phyloP scores from a whole-genome alignment of 1,140 invertebrate species.

The Aphelenchoides besseyi region DNA sequence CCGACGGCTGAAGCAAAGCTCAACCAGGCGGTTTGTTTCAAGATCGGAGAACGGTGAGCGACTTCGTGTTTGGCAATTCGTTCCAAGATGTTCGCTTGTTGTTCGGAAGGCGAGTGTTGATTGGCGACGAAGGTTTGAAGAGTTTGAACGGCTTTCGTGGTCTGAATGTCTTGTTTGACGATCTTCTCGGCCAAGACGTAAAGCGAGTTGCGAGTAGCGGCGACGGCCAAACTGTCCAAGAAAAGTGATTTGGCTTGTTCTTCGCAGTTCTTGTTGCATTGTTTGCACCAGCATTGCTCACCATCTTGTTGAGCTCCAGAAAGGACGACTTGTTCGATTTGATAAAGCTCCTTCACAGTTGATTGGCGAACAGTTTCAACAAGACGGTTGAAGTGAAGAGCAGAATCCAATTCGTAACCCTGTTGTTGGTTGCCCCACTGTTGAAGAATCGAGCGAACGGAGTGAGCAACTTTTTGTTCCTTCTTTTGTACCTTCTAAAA shows the following conservation, averaged over 20 bases:
- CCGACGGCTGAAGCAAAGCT: conserved; percentile 38
- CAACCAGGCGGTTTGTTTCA: conserved; percentile 42
- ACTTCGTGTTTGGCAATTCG: conserved; percentile 34
- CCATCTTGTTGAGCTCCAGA: not conserved
- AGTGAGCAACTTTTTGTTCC: conserved; percentile 35
- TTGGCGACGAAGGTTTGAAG: conserved; percentile 21
- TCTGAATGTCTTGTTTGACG: conserved; percentile 18
- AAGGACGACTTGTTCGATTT: conserved; percentile 27
- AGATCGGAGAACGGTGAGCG: conserved; percentile 7
- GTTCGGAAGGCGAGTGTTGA: conserved; percentile 42
- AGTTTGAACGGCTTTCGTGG: conserved; percentile 30
- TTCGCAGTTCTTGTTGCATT: conserved; percentile 19
- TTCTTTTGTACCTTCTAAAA: not conserved
- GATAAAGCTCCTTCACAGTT: conserved; percentile 32
- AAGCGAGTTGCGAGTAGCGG: conserved; percentile 36
- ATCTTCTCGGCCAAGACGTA: no score
- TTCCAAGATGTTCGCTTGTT: conserved; percentile 22
- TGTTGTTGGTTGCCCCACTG: conserved; percentile 19
- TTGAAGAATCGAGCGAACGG: conserved; percentile 18
- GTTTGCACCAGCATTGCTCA: not conserved
- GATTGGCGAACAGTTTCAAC: conserved; percentile 41
- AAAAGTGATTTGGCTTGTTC: conserved; percentile 28
- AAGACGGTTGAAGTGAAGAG: conserved; percentile 28
- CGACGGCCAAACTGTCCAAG: conserved; percentile 31
- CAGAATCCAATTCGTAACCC: conserved; percentile 29